These are phyloP conservation scores for Cyphomyrmex costatus DNA, from an alignment of 1,140 invertebrate genomes.

Conservation along the genomic window DNA sequence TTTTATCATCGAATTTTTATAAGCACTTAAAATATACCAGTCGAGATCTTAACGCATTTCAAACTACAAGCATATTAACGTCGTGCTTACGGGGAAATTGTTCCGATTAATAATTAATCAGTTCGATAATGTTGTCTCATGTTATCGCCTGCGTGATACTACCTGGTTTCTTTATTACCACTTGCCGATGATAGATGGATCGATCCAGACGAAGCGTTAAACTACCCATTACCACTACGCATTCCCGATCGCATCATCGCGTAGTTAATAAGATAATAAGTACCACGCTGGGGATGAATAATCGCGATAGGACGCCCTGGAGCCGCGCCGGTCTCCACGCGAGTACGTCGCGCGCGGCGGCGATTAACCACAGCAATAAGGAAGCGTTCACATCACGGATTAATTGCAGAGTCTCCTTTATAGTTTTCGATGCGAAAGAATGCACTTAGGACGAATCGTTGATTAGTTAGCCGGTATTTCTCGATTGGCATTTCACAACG, in stretches of 20 bases:
- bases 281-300: conserved; percentile 52
- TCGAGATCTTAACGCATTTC: neutral
- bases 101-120: conserved; percentile 59
- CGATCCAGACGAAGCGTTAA: conserved; percentile 45
- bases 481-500: conserved; percentile 43
- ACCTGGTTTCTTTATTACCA: conserved; percentile 44
- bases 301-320: conserved; percentile 47
- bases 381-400: conserved; percentile 47
- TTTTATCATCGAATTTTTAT: neutral
- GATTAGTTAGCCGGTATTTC: conserved; percentile 33
- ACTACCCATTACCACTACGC: conserved; percentile 53
- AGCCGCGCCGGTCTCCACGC: conserved; percentile 19
- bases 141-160: conserved; percentile 44
- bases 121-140: conserved; percentile 57
- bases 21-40: neutral
- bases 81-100: conserved; percentile 25
- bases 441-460: conserved; percentile 42
- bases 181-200: conserved; percentile 55
- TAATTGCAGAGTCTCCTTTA: conserved; percentile 20
- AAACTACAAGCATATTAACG: conserved; percentile 16
- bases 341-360: conserved; percentile 19
- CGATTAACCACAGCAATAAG: conserved; percentile 52
- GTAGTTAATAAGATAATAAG: conserved; percentile 63
- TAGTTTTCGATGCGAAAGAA: conserved; percentile 46
- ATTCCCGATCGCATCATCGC: conserved; percentile 51